Percentiles rank a stretch among this genome's conserved stretches.
These are phyloP conservation scores for Pristis pectinata DNA, from an alignment of 2,797 vertebrate genomes.

Conservation along the genomic window DNA sequence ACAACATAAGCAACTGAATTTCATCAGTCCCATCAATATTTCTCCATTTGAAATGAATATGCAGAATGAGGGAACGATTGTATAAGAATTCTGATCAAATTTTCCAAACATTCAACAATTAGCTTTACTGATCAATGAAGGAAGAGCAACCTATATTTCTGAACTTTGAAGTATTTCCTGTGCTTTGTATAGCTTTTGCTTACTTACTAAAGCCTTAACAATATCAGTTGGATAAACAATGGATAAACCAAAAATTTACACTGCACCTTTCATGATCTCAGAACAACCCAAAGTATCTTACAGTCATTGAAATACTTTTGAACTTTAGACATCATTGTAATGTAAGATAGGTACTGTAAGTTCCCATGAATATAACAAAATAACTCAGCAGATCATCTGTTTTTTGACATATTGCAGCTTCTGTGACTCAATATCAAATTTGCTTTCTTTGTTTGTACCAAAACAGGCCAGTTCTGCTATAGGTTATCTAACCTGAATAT, in stretches of 20 bases:
- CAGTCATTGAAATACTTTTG: neutral
- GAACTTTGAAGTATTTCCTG: neutral
- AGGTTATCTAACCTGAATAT: no score
- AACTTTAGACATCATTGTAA: neutral
- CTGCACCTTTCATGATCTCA: neutral
- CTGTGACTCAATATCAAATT: no score
- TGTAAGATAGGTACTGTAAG: neutral
- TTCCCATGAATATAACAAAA: neutral
- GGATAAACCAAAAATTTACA: neutral
- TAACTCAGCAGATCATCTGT: neutral
- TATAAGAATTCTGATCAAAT: neutral
- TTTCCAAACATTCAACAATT: neutral
- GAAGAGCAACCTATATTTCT: neutral
- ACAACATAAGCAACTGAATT: neutral
- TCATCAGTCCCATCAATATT: conserved; percentile 18
- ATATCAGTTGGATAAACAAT: neutral
- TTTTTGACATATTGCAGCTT: neutral
- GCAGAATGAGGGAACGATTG: neutral
- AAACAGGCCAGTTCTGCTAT: no score
- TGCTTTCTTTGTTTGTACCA: no score
- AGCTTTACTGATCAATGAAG: neutral
- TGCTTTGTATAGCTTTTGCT: neutral
- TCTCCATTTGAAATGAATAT: neutral
- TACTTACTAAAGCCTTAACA: neutral
- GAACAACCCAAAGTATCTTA: neutral